A percentile compares a stretch with the other conserved stretches of the same genome.
phyloP scores from a whole-genome alignment of 2,113 vertebrate species.

The Salvelinus fontinalis region DNA sequence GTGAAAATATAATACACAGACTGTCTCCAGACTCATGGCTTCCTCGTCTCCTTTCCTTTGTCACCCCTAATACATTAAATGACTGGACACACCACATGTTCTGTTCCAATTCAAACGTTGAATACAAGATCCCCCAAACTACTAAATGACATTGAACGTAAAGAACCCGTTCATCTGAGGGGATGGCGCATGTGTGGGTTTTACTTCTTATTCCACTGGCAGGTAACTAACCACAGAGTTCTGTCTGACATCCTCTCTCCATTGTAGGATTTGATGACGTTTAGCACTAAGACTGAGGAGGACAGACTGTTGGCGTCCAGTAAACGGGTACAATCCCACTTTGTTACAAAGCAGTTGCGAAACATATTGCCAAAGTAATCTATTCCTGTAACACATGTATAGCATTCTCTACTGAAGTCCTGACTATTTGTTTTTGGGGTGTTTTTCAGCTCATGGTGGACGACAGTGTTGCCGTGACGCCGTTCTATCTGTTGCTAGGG shows the following conservation, averaged over 20 bases:
- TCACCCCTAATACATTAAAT: background rate
- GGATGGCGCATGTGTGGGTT: too few relatives aligned
- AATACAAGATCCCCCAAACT: too few relatives aligned
- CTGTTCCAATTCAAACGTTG: too few relatives aligned
- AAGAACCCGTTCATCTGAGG: too few relatives aligned
- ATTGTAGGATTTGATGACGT: constrained; percentile 86
- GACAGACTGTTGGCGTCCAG: constrained; percentile 82
- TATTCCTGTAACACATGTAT: background rate
- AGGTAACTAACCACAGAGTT: background rate
- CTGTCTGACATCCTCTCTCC: constrained; percentile 9
- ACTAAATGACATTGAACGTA: too few relatives aligned
- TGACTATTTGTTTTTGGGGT: background rate
- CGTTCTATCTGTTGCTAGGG: constrained; percentile 87
- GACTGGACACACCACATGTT: background rate
- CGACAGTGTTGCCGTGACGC: constrained; percentile 84
- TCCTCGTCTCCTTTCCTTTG: background rate
- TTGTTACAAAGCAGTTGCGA: background rate
- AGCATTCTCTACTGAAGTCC: too few relatives aligned
- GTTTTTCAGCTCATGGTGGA: constrained; percentile 80
- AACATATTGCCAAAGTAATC: background rate
- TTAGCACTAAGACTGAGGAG: constrained; percentile 81
- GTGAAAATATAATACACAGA: constrained; percentile 69
- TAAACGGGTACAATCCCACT: constrained; percentile 79
- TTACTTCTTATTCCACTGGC: background rate
- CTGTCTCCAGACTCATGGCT: background rate